Evolutionary conservation across 2,113 vertebrate species (phyloP).

Genomic region (Bucco capensis): DNA sequence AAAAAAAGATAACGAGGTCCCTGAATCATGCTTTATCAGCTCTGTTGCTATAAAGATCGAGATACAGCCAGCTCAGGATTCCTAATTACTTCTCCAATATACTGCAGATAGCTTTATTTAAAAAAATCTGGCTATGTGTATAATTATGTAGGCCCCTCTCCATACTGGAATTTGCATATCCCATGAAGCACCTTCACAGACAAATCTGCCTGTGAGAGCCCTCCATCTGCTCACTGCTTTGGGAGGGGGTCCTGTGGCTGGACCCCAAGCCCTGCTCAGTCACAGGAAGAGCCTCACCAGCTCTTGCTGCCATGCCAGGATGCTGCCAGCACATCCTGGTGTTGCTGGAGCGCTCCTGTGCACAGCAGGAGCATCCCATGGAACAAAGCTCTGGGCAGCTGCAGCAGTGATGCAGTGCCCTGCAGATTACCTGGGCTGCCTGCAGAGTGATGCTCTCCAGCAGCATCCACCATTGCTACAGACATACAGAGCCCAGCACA

Average conservation of each 20-base stretch:
- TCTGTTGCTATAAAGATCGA: conserved; percentile 34
- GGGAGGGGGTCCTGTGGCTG: not conserved
- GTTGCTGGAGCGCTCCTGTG: not conserved
- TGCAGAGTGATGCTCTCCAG: not conserved
- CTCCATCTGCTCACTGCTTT: rapidly evolving
- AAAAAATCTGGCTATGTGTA: not conserved
- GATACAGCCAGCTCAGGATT: conserved; percentile 47
- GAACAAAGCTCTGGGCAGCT: not conserved
- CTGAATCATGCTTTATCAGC: conserved; percentile 54
- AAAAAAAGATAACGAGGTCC: conserved; percentile 68
- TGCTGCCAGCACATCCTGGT: not conserved
- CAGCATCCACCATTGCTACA: not conserved
- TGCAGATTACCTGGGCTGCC: not conserved
- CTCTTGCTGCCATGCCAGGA: not conserved
- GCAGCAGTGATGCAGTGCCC: not conserved
- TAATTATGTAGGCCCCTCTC: not conserved
- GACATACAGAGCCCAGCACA: rapidly evolving
- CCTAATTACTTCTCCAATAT: conserved; percentile 47
- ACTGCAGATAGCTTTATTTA: conserved; percentile 52
- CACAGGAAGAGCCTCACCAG: not conserved
- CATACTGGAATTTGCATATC: not conserved
- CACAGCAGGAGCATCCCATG: rapidly evolving
- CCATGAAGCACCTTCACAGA: not conserved
- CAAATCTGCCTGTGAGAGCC: not conserved
- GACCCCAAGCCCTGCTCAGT: not conserved